Evolutionary conservation across 2,888 invertebrate genomes (phyloP).

Genomic region (Chaetoderma sp.): DNA sequence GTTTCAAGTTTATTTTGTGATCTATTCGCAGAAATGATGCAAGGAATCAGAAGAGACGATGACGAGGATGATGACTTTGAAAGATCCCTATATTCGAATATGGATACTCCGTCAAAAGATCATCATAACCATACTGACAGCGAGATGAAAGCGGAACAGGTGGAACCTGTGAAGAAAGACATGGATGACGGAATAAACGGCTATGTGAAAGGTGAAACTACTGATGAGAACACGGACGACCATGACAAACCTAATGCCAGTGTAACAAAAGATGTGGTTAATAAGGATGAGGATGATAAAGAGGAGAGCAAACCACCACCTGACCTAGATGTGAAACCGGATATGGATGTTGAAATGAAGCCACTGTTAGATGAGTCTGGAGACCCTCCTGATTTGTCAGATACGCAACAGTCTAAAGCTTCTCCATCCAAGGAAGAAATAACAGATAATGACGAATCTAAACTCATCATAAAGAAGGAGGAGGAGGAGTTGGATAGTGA

Average conservation of each 20-base stretch:
- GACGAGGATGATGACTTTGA: constrained; percentile 25
- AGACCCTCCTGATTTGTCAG: not conserved
- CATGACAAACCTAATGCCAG: not conserved
- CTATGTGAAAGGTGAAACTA: too few relatives aligned
- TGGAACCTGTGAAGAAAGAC: constrained; percentile 29
- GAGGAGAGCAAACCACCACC: constrained; percentile 12
- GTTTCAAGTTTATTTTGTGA: too few relatives aligned
- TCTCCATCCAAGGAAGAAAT: constrained; percentile 50
- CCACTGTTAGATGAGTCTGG: not conserved
- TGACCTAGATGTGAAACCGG: constrained; percentile 20
- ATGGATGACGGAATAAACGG: constrained; percentile 46
- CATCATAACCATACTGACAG: too few relatives aligned
- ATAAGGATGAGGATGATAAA: constrained; percentile 68
- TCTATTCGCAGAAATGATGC: too few relatives aligned
- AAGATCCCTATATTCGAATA: not conserved
- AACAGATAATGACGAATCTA: constrained; percentile 53
- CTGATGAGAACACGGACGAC: constrained; percentile 26
- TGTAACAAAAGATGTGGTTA: constrained; percentile 42
- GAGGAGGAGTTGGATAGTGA: not conserved
- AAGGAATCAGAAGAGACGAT: constrained; percentile 30
- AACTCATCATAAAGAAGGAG: constrained; percentile 24
- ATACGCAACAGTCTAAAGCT: too few relatives aligned
- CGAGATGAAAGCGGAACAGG: constrained; percentile 13
- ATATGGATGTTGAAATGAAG: constrained; percentile 19
- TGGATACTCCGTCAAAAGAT: not conserved